Evolutionary conservation across 2,113 vertebrate genomes (phyloP).

Genomic region (Meriones unguiculatus): DNA sequence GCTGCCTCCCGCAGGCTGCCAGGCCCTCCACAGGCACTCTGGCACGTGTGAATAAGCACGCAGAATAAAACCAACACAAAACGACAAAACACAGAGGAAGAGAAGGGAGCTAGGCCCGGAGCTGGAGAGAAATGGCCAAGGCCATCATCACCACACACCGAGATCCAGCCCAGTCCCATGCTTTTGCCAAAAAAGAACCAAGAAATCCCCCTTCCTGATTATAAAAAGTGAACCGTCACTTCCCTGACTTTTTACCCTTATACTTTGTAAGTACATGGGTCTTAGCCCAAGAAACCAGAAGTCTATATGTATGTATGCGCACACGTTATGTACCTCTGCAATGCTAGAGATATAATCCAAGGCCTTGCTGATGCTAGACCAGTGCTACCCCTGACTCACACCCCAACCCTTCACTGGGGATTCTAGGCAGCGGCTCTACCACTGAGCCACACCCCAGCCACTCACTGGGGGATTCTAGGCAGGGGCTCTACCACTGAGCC

Average conservation of each 20-base stretch:
- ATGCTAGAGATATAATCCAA: background rate
- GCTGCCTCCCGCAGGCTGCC: background rate
- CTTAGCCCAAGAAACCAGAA: background rate
- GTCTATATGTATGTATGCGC: background rate
- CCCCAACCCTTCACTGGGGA: too few species aligned
- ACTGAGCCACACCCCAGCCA: too few species aligned
- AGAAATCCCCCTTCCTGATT: conserved; percentile 49
- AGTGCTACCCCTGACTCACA: too few species aligned
- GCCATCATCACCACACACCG: background rate
- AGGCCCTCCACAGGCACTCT: background rate
- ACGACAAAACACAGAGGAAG: background rate
- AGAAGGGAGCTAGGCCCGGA: background rate
- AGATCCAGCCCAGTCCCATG: background rate
- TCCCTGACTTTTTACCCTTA: background rate
- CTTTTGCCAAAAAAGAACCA: background rate
- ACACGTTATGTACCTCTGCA: background rate
- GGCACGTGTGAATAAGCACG: too few species aligned
- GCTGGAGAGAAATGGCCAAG: background rate
- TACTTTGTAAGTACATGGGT: background rate
- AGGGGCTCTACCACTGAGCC: too few species aligned
- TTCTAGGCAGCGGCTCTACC: too few species aligned
- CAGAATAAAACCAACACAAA: background rate
- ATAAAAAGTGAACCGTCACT: background rate
- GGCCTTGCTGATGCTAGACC: background rate
- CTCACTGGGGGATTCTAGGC: too few species aligned